Evolutionary conservation across 2,113 vertebrate genomes (phyloP).

Genomic region (Thryonomys swinderianus): DNA sequence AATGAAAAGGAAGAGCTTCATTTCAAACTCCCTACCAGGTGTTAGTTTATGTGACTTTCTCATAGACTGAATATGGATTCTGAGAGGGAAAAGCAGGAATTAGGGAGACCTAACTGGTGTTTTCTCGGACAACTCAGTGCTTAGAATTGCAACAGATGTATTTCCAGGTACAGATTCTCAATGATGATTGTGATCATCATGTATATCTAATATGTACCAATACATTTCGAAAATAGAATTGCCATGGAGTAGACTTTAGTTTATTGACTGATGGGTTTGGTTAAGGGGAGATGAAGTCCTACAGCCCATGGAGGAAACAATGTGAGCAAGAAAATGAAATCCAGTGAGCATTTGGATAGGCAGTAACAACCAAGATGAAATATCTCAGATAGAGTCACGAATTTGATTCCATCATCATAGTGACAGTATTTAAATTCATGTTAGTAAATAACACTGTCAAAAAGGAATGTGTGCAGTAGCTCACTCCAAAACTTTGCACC

Average conservation of each 20-base stretch:
- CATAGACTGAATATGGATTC: not conserved
- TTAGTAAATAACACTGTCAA: not conserved
- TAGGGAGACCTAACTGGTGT: not conserved
- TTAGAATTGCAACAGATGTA: not conserved
- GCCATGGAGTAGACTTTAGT: not conserved
- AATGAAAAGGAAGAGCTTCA: not conserved
- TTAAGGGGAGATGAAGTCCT: not conserved
- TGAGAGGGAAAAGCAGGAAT: not conserved
- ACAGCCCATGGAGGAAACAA: not conserved
- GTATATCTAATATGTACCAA: no score
- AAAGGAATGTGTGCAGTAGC: not conserved
- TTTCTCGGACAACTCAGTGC: not conserved
- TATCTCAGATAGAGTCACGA: not conserved
- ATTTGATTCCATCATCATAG: not conserved
- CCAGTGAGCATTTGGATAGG: not conserved
- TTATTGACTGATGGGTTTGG: not conserved
- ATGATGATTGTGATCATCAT: no score
- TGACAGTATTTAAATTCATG: not conserved
- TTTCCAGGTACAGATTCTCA: no score
- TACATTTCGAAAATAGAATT: not conserved
- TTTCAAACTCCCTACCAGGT: not conserved
- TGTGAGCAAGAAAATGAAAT: not conserved
- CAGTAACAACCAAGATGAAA: not conserved
- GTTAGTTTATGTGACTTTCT: not conserved
- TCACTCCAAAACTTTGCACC: not conserved